Base-by-base conservation (phyloP, 2,888 invertebrate genomes). In the Sympetrum striolatum region DNA sequence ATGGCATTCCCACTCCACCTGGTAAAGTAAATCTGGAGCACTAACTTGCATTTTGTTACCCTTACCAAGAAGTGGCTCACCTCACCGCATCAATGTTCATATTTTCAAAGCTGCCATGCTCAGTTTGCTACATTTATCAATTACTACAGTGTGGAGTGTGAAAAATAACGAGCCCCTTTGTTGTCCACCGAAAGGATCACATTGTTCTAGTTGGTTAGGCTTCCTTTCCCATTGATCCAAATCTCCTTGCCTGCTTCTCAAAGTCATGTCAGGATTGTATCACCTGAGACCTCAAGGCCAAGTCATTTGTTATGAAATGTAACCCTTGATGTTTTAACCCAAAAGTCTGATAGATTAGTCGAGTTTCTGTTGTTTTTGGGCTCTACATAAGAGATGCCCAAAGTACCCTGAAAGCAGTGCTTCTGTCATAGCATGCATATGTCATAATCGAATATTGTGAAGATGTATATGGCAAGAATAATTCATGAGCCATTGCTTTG, bases 11-110 rank as follows among this genome's bases (percentile, higher is more conserved):
- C 91, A 91, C 92, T 91, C 92, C 92, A 91, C 92, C 92, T 92
- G 93, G 93, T 93, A 93, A 93, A 92, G 93, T 93, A 92, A 91
- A 91, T 92, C 91, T 91, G 60, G 90, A 91, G 80, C 90, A 90
- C 82, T 91, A 81, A 90, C 91, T 90, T 80, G 80, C 90, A 82
- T 90, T 73, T 91, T 90, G 80, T 90, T 80, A 64, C 86, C 81
- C 80, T 86, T 90, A 90, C 90, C 82, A 53, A 90, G 53, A 53
- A 48, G 73, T 82, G 81, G 39, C 81, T 64, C 90, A 90, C 86
- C 86, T 86, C 86, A 86, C 86, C 35, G 86, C 86, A 86, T 86
- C 86, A 80, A 90, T 81, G 80, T 90, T 90, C 86, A 86, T 86
- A 53, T 86, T 86, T 58, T 86, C 86, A 86, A 86, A 37, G n/a